phyloP scores from a whole-genome alignment of 2,113 vertebrate species.

The Xiphophorus couchianus region DNA sequence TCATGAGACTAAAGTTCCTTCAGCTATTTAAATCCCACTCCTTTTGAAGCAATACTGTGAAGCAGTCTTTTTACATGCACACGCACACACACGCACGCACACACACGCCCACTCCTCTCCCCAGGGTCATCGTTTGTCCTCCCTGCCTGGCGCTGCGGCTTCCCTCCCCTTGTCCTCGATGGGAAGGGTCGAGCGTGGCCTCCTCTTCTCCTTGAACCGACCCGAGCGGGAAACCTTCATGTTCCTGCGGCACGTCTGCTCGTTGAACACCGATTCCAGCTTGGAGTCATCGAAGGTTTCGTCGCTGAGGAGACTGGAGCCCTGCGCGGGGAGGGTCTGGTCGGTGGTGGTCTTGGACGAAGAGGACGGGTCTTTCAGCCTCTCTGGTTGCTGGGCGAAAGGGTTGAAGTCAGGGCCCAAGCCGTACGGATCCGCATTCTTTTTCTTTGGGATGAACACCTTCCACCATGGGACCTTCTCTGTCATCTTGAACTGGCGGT shows the following conservation, averaged over 20 bases:
- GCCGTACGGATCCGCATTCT: not conserved
- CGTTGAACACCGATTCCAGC: slow-evolving; percentile 75
- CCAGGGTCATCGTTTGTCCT: slow-evolving; percentile 47
- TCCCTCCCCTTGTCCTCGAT: slow-evolving; percentile 82
- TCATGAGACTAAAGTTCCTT: slow-evolving; percentile 26
- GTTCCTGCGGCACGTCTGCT: slow-evolving; percentile 85
- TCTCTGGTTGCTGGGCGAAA: slow-evolving; percentile 41
- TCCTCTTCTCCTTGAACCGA: slow-evolving; percentile 90
- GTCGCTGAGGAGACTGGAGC: slow-evolving; percentile 37
- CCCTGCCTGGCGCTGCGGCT: slow-evolving; percentile 35
- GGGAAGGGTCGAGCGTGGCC: slow-evolving; percentile 82
- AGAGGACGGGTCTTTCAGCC: slow-evolving; percentile 25
- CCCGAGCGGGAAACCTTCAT: slow-evolving; percentile 92
- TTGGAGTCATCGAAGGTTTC: slow-evolving; percentile 76
- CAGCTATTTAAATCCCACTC: slow-evolving; percentile 14
- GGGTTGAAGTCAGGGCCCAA: slow-evolving; percentile 64
- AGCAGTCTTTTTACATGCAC: slow-evolving; percentile 26
- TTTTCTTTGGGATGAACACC: slow-evolving; percentile 74
- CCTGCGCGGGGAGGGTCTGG: slow-evolving; percentile 38
- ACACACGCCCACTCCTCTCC: not conserved
- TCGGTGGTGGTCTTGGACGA: slow-evolving; percentile 10
- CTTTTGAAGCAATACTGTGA: slow-evolving; percentile 27
- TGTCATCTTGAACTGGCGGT: slow-evolving; percentile 67
- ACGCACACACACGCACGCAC: too few relatives aligned
- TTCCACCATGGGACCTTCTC: slow-evolving; percentile 79